Conservation (phyloP, 2,113 vertebrate genomes). For the Microcebus tavaratra region DNA sequence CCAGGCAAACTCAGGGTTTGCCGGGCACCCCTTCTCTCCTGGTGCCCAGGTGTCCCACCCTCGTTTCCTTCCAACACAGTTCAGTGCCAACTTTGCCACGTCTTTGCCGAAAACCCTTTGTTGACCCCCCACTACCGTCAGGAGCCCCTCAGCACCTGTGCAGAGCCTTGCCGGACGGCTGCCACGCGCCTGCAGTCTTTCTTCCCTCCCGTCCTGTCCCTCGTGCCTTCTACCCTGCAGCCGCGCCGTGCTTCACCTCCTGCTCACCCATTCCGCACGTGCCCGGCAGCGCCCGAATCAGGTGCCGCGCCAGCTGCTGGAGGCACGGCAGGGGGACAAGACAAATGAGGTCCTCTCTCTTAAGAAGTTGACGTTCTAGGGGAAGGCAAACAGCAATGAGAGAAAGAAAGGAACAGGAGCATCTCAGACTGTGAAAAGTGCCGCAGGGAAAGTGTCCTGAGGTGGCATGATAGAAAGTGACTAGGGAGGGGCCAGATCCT, state of each 20-base stretch:
- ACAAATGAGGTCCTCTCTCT: not conserved
- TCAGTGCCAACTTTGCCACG: not conserved
- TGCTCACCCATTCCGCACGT: not conserved
- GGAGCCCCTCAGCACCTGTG: not conserved
- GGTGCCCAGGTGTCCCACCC: not conserved
- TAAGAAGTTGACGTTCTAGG: not conserved
- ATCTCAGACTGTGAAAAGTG: not conserved
- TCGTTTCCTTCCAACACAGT: not conserved
- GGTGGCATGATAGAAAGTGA: too few relatives aligned
- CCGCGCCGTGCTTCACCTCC: not conserved
- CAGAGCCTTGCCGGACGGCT: not conserved
- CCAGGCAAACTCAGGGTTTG: not conserved
- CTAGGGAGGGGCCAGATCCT: fast-evolving
- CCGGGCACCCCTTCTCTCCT: not conserved
- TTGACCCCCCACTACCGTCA: not conserved
- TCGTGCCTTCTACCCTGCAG: not conserved
- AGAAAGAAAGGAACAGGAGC: not conserved
- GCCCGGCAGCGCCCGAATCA: not conserved
- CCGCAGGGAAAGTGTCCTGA: not conserved
- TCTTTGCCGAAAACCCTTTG: not conserved
- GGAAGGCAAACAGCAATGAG: not conserved
- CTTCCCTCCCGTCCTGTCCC: not conserved
- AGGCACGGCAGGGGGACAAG: not conserved
- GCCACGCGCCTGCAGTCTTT: not conserved
- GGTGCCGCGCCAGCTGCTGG: not conserved